Evolutionary conservation across 2,113 vertebrate species (phyloP).

Genomic region (Reinhardtius hippoglossoides): DNA sequence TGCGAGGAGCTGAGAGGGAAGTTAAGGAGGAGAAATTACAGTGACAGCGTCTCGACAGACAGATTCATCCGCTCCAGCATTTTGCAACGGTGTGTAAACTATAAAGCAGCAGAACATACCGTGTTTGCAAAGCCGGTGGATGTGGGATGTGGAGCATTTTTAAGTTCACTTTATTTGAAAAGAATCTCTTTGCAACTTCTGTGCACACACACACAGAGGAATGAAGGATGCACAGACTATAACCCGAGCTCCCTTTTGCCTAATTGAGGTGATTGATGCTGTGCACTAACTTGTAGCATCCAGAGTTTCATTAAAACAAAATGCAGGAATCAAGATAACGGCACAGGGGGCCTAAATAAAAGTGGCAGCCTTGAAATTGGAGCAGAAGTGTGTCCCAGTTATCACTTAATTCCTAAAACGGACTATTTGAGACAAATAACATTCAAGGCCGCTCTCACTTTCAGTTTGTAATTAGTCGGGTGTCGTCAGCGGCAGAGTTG

Average conservation of each 20-base stretch:
- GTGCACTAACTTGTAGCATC: slow-evolving; percentile 63
- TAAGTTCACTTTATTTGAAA: slow-evolving; percentile 24
- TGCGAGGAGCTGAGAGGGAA: not conserved
- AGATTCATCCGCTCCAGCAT: slow-evolving; percentile 14
- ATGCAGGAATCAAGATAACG: slow-evolving; percentile 67
- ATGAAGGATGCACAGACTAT: slow-evolving; percentile 31
- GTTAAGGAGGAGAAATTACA: slow-evolving; percentile 17
- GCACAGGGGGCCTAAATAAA: slow-evolving; percentile 61
- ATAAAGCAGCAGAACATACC: not conserved
- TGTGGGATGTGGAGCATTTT: slow-evolving; percentile 25
- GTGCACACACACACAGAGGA: slow-evolving; percentile 18
- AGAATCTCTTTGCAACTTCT: slow-evolving; percentile 2
- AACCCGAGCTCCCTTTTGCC: slow-evolving; percentile 45
- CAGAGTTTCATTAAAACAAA: slow-evolving; percentile 71
- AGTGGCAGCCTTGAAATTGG: slow-evolving; percentile 76
- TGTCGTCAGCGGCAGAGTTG: slow-evolving; percentile 16
- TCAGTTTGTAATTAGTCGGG: slow-evolving; percentile 38
- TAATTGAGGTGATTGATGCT: slow-evolving; percentile 75
- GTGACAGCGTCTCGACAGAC: slow-evolving; percentile 7
- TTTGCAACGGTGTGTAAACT: slow-evolving; percentile 3
- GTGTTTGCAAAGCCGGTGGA: not conserved
- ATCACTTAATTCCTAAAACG: slow-evolving; percentile 69
- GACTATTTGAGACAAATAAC: slow-evolving; percentile 25
- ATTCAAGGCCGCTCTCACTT: slow-evolving; percentile 18
- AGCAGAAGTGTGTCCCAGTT: slow-evolving; percentile 71